Evolutionary conservation across 2,113 vertebrate species (phyloP).

Genomic region (Macrotis lagotis): DNA sequence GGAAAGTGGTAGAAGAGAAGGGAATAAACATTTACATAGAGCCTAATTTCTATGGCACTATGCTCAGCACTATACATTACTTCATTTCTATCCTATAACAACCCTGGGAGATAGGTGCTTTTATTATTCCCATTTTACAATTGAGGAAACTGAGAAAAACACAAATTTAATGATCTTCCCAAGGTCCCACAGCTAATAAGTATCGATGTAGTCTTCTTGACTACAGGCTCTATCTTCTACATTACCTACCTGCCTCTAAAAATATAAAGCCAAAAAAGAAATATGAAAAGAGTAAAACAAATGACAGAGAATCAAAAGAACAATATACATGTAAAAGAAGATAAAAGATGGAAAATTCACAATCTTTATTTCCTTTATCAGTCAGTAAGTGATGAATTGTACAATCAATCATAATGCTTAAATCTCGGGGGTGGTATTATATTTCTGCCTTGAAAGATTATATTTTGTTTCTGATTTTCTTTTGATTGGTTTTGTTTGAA

Average conservation of each 20-base stretch:
- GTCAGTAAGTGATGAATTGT: neutral
- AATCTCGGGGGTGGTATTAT: neutral
- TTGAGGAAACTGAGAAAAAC: neutral
- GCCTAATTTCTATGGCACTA: neutral
- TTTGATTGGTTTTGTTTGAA: neutral
- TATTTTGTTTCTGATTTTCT: neutral
- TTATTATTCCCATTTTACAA: neutral
- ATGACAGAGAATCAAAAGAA: neutral
- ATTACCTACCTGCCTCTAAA: neutral
- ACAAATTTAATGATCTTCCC: neutral
- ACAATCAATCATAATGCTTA: neutral
- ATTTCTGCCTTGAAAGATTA: neutral
- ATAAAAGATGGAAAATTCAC: neutral
- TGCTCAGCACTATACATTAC: neutral
- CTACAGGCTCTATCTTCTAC: neutral
- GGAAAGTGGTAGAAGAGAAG: neutral
- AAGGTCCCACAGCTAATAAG: neutral
- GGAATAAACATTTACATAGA: neutral
- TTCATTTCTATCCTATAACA: neutral
- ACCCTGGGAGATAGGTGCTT: neutral
- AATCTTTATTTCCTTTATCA: neutral
- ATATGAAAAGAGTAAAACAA: neutral
- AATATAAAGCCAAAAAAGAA: neutral
- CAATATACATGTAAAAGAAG: neutral
- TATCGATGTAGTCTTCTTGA: neutral